These are phyloP conservation scores for Litocranius walleri DNA, from an alignment of 2,113 vertebrate genomes.

Conservation along the genomic window DNA sequence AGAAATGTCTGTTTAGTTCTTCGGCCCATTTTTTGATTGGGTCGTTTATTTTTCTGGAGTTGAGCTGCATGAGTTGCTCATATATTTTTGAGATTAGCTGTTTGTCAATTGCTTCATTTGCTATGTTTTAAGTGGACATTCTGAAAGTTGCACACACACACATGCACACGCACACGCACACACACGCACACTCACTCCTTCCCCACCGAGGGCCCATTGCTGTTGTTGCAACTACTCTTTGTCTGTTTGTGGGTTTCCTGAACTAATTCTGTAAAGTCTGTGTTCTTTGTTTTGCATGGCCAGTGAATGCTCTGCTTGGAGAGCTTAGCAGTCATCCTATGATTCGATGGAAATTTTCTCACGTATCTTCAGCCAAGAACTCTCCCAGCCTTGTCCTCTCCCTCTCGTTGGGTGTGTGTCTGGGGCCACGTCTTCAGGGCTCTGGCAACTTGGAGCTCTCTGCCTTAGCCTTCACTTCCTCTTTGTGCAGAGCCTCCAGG, in stretches of 20 bases:
- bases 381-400: too few species aligned
- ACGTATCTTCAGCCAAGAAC: background rate
- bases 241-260: background rate
- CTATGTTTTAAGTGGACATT: background rate
- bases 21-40: too few species aligned
- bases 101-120: too few species aligned
- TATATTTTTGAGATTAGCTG: too few species aligned
- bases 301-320: background rate
- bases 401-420: background rate
- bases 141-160: background rate
- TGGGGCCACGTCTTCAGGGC: background rate
- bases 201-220: background rate
- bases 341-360: background rate
- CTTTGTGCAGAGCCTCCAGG: background rate
- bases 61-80: too few species aligned
- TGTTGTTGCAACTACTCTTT: background rate
- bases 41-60: too few species aligned
- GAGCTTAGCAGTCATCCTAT: background rate
- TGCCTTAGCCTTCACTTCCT: background rate
- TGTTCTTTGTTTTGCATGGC: background rate
- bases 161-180: background rate
- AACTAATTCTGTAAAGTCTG: background rate
- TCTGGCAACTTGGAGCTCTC: background rate
- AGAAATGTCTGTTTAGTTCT: too few species aligned
- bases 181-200: background rate